Percentiles rank a stretch among this genome's conserved stretches.
Conservation (phyloP, 2,797 vertebrate genomes). For the Antennarius maculatus region DNA sequence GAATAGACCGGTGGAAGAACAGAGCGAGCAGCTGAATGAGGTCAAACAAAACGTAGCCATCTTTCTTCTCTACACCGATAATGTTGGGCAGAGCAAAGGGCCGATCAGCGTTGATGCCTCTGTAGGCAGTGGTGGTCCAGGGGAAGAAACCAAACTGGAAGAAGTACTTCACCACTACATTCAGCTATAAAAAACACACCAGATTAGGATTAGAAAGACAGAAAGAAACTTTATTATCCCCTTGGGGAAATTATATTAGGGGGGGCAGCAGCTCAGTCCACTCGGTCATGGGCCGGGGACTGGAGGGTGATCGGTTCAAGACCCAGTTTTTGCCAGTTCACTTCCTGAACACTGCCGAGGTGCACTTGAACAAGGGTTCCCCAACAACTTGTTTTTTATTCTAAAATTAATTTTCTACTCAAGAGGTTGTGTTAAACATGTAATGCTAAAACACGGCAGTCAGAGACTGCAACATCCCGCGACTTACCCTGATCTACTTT, state of each 20-base stretch:
- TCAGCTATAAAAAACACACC: conserved; percentile 72
- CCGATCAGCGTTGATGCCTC: conserved; percentile 80
- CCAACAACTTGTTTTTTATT: neutral
- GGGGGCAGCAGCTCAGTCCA: too few relatives aligned
- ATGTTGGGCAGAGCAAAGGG: conserved; percentile 83
- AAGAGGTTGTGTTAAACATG: neutral
- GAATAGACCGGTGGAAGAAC: conserved; percentile 81
- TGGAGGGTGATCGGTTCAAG: too few relatives aligned
- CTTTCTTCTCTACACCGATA: conserved; percentile 81
- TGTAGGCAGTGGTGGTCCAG: conserved; percentile 80
- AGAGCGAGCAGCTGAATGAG: conserved; percentile 83
- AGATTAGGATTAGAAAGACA: neutral
- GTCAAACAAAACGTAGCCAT: conserved; percentile 76
- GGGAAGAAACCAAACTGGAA: conserved; percentile 87
- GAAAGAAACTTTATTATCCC: too few relatives aligned
- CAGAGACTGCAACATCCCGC: too few relatives aligned
- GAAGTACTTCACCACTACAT: conserved; percentile 86
- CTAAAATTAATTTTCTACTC: neutral
- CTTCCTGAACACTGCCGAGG: too few relatives aligned
- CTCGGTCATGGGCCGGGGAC: too few relatives aligned
- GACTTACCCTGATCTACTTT: too few relatives aligned
- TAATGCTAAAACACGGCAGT: neutral
- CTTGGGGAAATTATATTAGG: too few relatives aligned
- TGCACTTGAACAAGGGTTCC: too few relatives aligned
- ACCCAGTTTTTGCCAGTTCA: too few relatives aligned